Evolutionary conservation across 2,797 vertebrate genomes (phyloP).

Genomic region (Crenichthys baileyi): DNA sequence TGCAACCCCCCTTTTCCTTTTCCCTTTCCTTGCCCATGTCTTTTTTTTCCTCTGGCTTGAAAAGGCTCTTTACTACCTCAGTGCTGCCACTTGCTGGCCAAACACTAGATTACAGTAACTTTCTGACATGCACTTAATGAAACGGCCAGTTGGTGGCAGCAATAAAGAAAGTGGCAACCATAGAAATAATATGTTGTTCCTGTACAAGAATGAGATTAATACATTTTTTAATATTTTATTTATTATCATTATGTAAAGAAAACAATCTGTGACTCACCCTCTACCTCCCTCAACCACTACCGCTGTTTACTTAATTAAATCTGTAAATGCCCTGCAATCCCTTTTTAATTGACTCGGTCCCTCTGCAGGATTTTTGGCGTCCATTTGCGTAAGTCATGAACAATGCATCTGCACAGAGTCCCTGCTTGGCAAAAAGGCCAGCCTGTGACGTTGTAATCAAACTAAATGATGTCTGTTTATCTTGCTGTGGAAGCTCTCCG

Average conservation of each 20-base stretch:
- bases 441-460: conserved; percentile 73
- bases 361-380: conserved; percentile 71
- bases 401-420: conserved; percentile 58
- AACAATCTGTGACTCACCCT: not conserved
- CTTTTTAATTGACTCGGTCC: conserved; percentile 81
- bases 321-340: conserved; percentile 79
- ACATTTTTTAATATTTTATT: conserved; percentile 25
- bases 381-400: conserved; percentile 62
- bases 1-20: not conserved
- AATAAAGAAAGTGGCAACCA: conserved; percentile 33
- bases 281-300: not conserved
- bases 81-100: conserved; percentile 89
- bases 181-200: conserved; percentile 31
- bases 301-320: conserved; percentile 79
- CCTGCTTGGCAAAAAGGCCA: conserved; percentile 69
- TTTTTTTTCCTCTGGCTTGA: conserved; percentile 27
- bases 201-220: conserved; percentile 23
- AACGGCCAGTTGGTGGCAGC: conserved; percentile 80
- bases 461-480: conserved; percentile 74
- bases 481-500: conserved; percentile 51
- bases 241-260: conserved; percentile 24
- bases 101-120: conserved; percentile 36
- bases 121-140: conserved; percentile 56
- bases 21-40: not conserved
- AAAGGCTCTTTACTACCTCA: conserved; percentile 71